Conservation (phyloP, 1,140 invertebrate species). For the Orius insidiosus region DNA sequence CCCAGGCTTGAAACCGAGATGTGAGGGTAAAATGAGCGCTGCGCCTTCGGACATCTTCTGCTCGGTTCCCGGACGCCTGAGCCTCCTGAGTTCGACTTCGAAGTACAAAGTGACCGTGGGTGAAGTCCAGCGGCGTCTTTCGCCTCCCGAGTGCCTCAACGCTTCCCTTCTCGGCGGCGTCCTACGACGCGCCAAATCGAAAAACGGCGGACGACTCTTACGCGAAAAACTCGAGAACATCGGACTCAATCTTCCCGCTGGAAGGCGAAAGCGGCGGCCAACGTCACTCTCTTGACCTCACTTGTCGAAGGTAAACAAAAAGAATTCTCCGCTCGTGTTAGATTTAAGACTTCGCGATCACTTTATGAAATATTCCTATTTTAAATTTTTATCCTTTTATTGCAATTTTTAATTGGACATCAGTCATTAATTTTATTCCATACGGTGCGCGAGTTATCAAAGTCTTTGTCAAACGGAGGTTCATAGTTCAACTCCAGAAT, state of each 20-base stretch:
- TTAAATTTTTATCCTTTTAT: no score
- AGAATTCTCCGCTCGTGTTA: no score
- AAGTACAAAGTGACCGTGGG: conserved; percentile 99
- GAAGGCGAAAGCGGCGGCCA: conserved; percentile 95
- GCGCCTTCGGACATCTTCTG: conserved; percentile 80
- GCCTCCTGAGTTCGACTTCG: conserved; percentile 90
- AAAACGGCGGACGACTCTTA: conserved; percentile 92
- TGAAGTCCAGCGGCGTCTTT: conserved; percentile 91
- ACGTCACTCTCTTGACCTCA: conserved; percentile 93
- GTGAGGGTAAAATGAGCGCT: conserved; percentile 34
- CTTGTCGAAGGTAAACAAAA: conserved; percentile 89
- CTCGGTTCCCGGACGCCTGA: conserved; percentile 91
- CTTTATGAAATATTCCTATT: no score
- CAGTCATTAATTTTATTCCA: no score
- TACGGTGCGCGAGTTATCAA: no score
- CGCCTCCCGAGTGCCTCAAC: conserved; percentile 97
- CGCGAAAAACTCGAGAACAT: conserved; percentile 98
- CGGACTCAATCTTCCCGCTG: conserved; percentile 92
- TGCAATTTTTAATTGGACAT: no score
- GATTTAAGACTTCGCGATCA: no score
- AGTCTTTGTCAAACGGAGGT: no score
- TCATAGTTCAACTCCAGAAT: no score
- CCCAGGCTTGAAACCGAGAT: conserved; percentile 48
- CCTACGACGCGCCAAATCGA: conserved; percentile 92
- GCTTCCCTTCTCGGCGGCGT: conserved; percentile 96